Base-by-base conservation (phyloP, 2,888 invertebrate species). In the Eupithecia tripunctaria region DNA sequence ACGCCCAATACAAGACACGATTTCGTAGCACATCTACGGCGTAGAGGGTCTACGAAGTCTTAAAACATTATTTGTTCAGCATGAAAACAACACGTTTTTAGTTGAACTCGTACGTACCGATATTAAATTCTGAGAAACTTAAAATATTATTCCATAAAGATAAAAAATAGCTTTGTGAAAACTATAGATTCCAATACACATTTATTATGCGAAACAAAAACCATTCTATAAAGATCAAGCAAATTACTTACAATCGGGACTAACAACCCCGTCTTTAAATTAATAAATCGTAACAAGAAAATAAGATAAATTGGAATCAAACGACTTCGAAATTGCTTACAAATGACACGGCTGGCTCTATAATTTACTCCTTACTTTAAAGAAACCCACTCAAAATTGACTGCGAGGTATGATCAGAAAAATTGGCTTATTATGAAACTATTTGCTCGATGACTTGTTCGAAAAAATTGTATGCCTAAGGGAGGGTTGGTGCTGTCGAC, bases 361-460 rank as follows among this genome's bases (percentile, higher is more conserved):
- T 91, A 92, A 93, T 93, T 92, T 93, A 81, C 84, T 88, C 83
- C 85, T 87, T 86, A 86, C 84, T 84, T 66, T 83, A 86, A 79
- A 83, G 83, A 87, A 87, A 84, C 86, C 85, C 82, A 83, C 85
- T 89, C 85, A 77, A 86, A 89, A 86, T 85, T 82, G 81, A 82
- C 81, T 81, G 83, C 80, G 82, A 82, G 78, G 81, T 82, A 82
- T 87, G 80, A 93, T 92, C 64, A 74, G 90, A 93, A 93, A 93
- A 94, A 94, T 94, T 93, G 93, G 90, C 92, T 91, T 91, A 94
- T 94, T 94, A 94, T 85, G 85, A 88, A 91, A 91, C 88, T 89
- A 89, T 91, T 89, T 83, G 90, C 90, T 87, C 89, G 90, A 90
- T 91, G 91, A 91, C 90, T 92, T 86, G 90, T 92, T 94, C 10